Evolutionary conservation across 2,797 vertebrate species (phyloP).

Genomic region (Channallabes apus): DNA sequence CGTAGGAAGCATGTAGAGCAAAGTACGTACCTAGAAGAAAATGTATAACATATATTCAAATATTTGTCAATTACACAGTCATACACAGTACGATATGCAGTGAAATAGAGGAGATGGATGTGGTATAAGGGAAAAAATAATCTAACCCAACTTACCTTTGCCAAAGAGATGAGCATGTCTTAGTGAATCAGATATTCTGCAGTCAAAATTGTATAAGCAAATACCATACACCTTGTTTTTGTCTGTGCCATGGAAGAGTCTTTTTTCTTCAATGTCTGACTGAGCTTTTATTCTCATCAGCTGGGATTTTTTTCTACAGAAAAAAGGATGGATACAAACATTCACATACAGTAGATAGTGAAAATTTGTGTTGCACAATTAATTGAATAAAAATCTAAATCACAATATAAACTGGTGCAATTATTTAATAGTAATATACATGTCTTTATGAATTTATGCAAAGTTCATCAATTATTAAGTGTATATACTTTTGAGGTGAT

Average conservation of each 20-base stretch:
- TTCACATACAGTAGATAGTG: too few relatives aligned
- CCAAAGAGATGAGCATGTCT: slow-evolving; percentile 68
- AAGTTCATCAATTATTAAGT: too few relatives aligned
- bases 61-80: too few relatives aligned
- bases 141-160: slow-evolving; percentile 72
- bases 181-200: slow-evolving; percentile 71
- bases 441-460: too few relatives aligned
- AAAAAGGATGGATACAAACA: neutral
- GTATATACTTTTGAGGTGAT: too few relatives aligned
- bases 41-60: neutral
- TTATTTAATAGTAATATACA: too few relatives aligned
- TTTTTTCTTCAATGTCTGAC: slow-evolving; percentile 74
- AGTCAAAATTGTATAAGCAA: slow-evolving; percentile 88
- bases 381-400: too few relatives aligned
- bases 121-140: neutral
- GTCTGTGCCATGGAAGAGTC: slow-evolving; percentile 85
- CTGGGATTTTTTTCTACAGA: slow-evolving; percentile 82
- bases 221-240: slow-evolving; percentile 77
- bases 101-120: neutral
- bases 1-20: slow-evolving; percentile 75
- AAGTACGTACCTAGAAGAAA: slow-evolving; percentile 84
- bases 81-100: too few relatives aligned
- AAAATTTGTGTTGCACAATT: too few relatives aligned
- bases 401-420: too few relatives aligned
- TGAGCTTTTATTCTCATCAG: slow-evolving; percentile 77